Conservation (phyloP, 1,140 invertebrate genomes). For the Pogonomyrmex barbatus region DNA sequence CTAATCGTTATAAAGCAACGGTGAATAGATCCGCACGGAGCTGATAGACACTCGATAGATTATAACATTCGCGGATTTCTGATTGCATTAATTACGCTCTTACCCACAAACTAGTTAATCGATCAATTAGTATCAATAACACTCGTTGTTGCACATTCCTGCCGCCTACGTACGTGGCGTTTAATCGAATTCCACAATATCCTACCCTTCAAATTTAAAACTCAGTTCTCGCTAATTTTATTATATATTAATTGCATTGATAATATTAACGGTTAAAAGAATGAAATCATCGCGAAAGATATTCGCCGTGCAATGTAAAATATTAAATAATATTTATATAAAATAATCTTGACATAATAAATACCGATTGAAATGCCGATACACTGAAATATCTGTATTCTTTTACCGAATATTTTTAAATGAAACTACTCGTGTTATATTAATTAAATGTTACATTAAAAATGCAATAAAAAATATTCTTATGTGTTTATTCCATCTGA, state of each 20-base stretch:
- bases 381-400: not conserved
- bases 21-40: slow-evolving; percentile 22
- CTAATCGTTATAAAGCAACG: slow-evolving; percentile 12
- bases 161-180: not conserved
- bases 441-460: not conserved
- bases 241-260: slow-evolving; percentile 3
- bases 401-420: not conserved
- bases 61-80: slow-evolving; percentile 45
- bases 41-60: slow-evolving; percentile 41
- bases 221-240: slow-evolving; percentile 34
- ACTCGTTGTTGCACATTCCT: slow-evolving; percentile 31
- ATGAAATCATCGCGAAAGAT: slow-evolving; percentile 24
- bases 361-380: not conserved
- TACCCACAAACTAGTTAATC: slow-evolving; percentile 40
- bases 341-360: not conserved
- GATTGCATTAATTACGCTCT: slow-evolving; percentile 56
- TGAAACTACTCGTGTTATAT: not conserved
- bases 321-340: slow-evolving; percentile 20
- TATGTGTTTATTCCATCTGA: not conserved
- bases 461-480: not conserved
- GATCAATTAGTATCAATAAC: slow-evolving; percentile 54
- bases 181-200: slow-evolving; percentile 54
- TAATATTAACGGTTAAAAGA: slow-evolving; percentile 13
- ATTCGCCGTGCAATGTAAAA: not conserved
- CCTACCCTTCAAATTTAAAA: slow-evolving; percentile 15